These are phyloP conservation scores for Mugil cephalus DNA, from an alignment of 2,113 vertebrate species.

Conservation along the genomic window DNA sequence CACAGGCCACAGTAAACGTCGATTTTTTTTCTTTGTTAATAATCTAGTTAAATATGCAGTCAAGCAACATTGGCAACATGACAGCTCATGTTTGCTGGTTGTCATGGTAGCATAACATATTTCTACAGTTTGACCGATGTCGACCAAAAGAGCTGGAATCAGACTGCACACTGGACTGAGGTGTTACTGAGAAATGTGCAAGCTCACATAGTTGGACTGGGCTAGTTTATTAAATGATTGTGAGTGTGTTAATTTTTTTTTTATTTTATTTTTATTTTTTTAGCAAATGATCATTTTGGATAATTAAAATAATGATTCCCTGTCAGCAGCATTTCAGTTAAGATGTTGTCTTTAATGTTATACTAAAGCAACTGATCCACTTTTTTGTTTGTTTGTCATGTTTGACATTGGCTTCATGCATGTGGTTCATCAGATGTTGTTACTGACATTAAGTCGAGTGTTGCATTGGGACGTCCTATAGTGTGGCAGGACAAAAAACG, in stretches of 20 bases:
- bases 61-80: background rate
- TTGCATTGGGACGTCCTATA: background rate
- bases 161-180: background rate
- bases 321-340: slow-evolving; percentile 33
- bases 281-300: slow-evolving; percentile 33
- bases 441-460: slow-evolving; percentile 1
- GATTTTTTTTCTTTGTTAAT: background rate
- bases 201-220: too few relatives aligned
- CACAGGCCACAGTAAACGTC: too few relatives aligned
- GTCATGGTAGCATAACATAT: too few relatives aligned
- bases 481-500: slow-evolving; percentile 17
- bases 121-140: background rate
- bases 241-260: too few relatives aligned
- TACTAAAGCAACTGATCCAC: slow-evolving; percentile 26
- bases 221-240: too few relatives aligned
- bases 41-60: background rate
- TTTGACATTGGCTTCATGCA: slow-evolving; percentile 28
- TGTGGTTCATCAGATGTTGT: slow-evolving; percentile 24
- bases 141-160: background rate
- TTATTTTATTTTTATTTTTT: too few relatives aligned
- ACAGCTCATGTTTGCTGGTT: too few relatives aligned
- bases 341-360: slow-evolving; percentile 53
- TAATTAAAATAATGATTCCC: slow-evolving; percentile 14
- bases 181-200: background rate
- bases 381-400: slow-evolving; percentile 18